A percentile compares a stretch with the other conserved stretches of the same genome.
These are phyloP conservation scores for Drosophila tristis DNA, from an alignment of 1,140 invertebrate genomes.

Conservation along the genomic window DNA sequence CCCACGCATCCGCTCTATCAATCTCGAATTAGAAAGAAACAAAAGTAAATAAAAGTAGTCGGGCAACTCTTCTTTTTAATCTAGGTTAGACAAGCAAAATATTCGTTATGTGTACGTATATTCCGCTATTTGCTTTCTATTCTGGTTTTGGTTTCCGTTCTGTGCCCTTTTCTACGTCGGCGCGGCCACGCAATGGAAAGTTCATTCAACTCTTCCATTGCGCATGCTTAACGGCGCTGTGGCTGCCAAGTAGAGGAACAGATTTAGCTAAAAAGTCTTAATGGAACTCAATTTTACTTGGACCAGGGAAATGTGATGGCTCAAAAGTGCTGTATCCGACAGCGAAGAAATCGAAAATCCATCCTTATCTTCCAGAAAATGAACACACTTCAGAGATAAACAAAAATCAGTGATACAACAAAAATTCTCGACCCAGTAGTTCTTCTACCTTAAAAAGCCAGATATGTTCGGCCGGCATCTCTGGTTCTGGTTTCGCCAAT, in stretches of 20 bases:
- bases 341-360: constrained; percentile 6
- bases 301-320: too few species aligned
- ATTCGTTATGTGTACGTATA: constrained; percentile 21
- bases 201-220: constrained; percentile 73
- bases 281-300: too few species aligned
- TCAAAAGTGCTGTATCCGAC: not conserved
- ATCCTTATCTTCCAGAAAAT: constrained; percentile 17
- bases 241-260: constrained; percentile 3
- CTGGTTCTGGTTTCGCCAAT: constrained; percentile 34
- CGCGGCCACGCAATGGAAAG: constrained; percentile 56
- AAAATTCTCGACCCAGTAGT: constrained; percentile 12
- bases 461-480: constrained; percentile 32
- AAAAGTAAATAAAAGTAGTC: constrained; percentile 34
- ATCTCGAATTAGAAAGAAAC: constrained; percentile 29
- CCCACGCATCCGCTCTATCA: constrained; percentile 61
- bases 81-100: constrained; percentile 44
- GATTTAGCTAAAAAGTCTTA: not conserved
- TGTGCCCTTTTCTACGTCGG: constrained; percentile 60
- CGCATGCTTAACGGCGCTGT: constrained; percentile 56
- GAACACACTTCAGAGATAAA: constrained; percentile 37
- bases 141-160: constrained; percentile 50
- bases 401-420: constrained; percentile 20
- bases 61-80: constrained; percentile 34
- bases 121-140: constrained; percentile 66
- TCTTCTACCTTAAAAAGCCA: constrained; percentile 7